Evolutionary conservation across 2,797 vertebrate genomes (phyloP).

Genomic region (Notolepis coatsorum): DNA sequence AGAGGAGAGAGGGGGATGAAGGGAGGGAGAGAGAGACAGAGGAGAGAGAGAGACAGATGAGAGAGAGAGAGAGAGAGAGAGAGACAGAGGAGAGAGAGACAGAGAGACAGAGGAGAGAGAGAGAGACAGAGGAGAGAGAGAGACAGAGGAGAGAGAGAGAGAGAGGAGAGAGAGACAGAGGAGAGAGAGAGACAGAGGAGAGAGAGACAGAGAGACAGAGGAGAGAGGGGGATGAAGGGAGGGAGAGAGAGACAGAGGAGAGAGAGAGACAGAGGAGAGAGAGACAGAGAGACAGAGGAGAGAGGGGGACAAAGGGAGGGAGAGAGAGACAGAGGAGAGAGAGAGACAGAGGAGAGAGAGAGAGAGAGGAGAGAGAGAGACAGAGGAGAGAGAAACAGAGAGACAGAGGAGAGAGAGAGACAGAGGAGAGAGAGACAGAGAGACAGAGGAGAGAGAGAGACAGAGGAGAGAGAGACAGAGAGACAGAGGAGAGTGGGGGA

Average conservation of each 20-base stretch:
- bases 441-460: background rate
- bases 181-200: background rate
- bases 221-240: background rate
- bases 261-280: background rate
- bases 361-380: background rate
- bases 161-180: no score
- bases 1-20: no score
- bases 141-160: background rate
- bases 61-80: background rate
- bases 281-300: background rate
- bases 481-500: no score
- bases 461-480: no score
- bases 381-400: background rate
- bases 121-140: background rate
- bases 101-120: background rate
- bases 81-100: background rate
- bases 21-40: background rate
- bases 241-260: background rate
- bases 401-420: background rate
- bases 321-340: background rate
- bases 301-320: background rate
- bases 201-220: background rate
- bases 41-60: background rate
- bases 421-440: background rate
- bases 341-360: background rate